A percentile compares a stretch with the other conserved stretches of the same genome.
Evolutionary conservation across 2,113 vertebrate species (phyloP).

Genomic region (Pionites leucogaster): DNA sequence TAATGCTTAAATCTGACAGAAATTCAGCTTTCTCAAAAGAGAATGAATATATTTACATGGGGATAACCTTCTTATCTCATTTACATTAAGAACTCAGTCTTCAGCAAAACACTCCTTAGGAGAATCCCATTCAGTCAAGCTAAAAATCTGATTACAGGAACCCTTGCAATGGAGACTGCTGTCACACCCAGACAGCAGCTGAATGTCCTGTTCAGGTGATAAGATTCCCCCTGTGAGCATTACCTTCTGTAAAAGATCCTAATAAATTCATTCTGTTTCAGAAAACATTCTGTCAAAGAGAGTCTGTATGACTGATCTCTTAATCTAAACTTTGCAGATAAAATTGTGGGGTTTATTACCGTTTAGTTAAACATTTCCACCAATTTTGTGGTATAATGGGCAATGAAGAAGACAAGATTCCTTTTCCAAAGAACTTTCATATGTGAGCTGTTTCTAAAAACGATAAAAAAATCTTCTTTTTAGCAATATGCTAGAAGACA

Average conservation of each 20-base stretch:
- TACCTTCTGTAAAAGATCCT: neutral
- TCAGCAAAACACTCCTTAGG: neutral
- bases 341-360: neutral
- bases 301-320: neutral
- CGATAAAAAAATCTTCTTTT: neutral
- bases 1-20: conserved; percentile 13
- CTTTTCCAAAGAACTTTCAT: neutral
- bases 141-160: neutral
- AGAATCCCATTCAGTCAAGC: neutral
- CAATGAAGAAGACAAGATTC: neutral
- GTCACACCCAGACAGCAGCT: neutral
- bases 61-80: neutral
- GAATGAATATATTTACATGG: neutral
- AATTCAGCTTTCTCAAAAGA: conserved; percentile 27
- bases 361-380: neutral
- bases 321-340: neutral
- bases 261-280: neutral
- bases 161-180: neutral
- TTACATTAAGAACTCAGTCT: neutral
- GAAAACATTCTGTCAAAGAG: neutral
- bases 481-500: neutral
- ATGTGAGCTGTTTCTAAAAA: conserved; percentile 27
- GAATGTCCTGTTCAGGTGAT: neutral
- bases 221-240: neutral
- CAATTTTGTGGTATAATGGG: neutral